Evolutionary conservation across 2,113 vertebrate species (phyloP).

Genomic region (Xiphophorus couchianus): DNA sequence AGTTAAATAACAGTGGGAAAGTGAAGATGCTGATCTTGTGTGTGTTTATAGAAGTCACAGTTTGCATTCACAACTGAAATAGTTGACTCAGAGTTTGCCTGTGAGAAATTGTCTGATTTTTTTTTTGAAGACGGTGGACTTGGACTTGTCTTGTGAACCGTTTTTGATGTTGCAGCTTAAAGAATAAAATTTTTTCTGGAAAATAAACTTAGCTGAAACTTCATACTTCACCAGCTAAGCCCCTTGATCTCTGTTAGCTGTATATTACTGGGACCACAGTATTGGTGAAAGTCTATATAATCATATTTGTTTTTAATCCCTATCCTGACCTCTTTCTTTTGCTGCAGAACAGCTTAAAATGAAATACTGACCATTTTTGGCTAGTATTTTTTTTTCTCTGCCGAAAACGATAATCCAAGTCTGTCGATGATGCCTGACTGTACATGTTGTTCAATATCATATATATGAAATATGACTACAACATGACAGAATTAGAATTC

Average conservation of each 20-base stretch:
- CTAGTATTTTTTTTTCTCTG: slow-evolving; percentile 3
- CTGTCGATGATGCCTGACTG: neutral
- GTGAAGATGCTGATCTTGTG: slow-evolving; percentile 1
- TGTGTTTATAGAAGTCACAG: neutral
- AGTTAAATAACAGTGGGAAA: slow-evolving; percentile 6
- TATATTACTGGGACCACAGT: slow-evolving; percentile 24
- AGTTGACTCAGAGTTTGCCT: neutral
- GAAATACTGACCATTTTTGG: slow-evolving; percentile 40
- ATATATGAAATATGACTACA: neutral
- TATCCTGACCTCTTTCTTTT: slow-evolving; percentile 74
- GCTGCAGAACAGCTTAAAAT: slow-evolving; percentile 57
- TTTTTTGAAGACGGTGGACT: neutral
- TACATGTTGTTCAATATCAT: neutral
- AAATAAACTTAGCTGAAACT: neutral
- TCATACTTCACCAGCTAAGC: slow-evolving; percentile 35
- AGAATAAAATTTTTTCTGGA: neutral
- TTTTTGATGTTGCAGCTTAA: neutral
- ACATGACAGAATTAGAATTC: neutral
- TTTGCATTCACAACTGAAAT: neutral
- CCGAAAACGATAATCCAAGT: neutral
- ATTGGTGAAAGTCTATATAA: slow-evolving; percentile 44
- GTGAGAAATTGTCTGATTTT: neutral
- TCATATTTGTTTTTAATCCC: slow-evolving; percentile 74
- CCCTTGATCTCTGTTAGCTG: slow-evolving; percentile 33
- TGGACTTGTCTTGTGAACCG: slow-evolving; percentile 1